Evolutionary conservation across 2,113 vertebrate genomes (phyloP).

Genomic region (Eptatretus burgeri): DNA sequence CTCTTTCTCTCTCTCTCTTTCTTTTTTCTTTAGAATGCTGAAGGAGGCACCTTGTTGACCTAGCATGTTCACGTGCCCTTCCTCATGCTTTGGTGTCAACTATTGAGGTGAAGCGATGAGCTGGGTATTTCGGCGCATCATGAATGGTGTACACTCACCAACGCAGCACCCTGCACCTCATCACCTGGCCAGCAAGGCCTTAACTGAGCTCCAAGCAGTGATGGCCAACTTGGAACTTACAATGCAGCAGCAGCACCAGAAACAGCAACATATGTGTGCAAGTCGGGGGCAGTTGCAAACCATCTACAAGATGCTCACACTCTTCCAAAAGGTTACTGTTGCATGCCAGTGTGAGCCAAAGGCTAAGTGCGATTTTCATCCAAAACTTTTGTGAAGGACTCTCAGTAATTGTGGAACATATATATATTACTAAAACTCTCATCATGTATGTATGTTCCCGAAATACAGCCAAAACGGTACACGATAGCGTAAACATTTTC

Average conservation of each 20-base stretch:
- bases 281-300: slow-evolving; percentile 98
- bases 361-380: background rate
- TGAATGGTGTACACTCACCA: background rate
- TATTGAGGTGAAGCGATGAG: background rate
- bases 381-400: background rate
- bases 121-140: slow-evolving; percentile 4
- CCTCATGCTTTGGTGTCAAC: too few species aligned
- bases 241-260: slow-evolving; percentile 34
- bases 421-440: too few species aligned
- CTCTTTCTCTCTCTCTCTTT: too few species aligned
- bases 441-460: too few species aligned
- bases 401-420: too few species aligned
- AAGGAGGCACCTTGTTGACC: too few species aligned
- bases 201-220: background rate
- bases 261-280: slow-evolving; percentile 59
- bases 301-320: slow-evolving; percentile 94
- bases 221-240: slow-evolving; percentile 1
- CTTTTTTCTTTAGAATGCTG: too few species aligned
- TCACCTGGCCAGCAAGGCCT: background rate
- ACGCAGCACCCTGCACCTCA: background rate
- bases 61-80: too few species aligned
- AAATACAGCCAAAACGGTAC: too few species aligned
- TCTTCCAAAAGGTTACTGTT: slow-evolving; percentile 58
- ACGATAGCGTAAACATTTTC: too few species aligned
- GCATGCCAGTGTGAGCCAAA: background rate